A percentile compares a stretch with the other conserved stretches of the same genome.
phyloP scores from a whole-genome alignment of 2,113 vertebrate species.

The Xiphias gladius region DNA sequence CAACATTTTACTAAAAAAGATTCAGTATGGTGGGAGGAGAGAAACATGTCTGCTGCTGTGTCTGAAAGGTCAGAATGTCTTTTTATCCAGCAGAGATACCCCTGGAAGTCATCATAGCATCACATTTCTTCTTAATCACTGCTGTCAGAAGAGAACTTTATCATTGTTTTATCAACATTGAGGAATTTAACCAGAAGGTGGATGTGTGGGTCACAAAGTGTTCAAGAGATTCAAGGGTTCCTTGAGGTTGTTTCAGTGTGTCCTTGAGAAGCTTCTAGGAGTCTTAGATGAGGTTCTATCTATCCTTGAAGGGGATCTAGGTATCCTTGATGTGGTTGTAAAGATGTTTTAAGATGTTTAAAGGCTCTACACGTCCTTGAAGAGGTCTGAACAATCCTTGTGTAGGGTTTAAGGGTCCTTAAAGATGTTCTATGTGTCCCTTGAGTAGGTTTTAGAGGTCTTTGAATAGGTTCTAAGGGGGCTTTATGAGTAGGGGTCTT shows the following conservation, averaged over 20 bases:
- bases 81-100: neutral
- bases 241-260: neutral
- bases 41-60: no score
- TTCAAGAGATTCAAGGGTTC: neutral
- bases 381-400: neutral
- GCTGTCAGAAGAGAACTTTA: neutral
- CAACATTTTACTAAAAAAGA: neutral
- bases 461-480: no score
- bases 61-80: no score
- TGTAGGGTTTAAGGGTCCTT: neutral
- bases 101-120: conserved; percentile 17
- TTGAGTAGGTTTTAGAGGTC: neutral
- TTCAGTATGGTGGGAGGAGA: no score
- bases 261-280: neutral
- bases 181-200: neutral
- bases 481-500: no score
- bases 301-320: neutral
- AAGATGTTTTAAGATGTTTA: neutral
- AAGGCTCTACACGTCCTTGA: neutral
- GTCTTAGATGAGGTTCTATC: neutral
- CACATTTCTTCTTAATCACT: neutral
- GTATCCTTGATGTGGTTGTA: neutral
- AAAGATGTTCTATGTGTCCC: no score
- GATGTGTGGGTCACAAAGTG: neutral
- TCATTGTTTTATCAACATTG: neutral